Evolutionary conservation across 2,888 invertebrate genomes (phyloP).

Genomic region (Prenolepis imparis): DNA sequence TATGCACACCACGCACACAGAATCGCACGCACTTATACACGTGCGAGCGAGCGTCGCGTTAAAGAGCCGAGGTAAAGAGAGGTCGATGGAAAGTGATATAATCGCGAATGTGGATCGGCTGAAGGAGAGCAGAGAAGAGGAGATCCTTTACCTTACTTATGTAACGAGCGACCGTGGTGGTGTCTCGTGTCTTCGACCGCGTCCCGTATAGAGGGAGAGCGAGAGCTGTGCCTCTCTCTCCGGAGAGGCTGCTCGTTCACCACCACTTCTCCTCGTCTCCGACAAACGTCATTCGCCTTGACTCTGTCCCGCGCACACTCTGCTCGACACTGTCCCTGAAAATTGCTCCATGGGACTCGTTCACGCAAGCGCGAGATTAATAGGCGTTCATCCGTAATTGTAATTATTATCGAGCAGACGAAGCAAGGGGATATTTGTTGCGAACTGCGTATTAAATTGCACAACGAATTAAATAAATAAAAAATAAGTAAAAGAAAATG

Average conservation of each 20-base stretch:
- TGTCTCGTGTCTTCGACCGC: constrained; percentile 83
- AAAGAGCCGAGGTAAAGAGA: constrained; percentile 71
- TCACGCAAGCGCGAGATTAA: constrained; percentile 49
- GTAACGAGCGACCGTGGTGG: constrained; percentile 80
- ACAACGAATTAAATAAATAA: neutral
- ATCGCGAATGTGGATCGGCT: constrained; percentile 83
- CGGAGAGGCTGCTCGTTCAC: constrained; percentile 39
- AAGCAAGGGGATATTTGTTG: neutral
- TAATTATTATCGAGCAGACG: constrained; percentile 27
- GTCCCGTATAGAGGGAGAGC: constrained; percentile 66
- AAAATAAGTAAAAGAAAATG: neutral
- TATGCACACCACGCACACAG: neutral
- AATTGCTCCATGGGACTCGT: constrained; percentile 61
- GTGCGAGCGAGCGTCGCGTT: constrained; percentile 31
- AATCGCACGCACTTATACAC: constrained; percentile 14
- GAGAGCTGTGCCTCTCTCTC: constrained; percentile 42
- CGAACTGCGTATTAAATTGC: neutral
- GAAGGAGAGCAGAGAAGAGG: constrained; percentile 80
- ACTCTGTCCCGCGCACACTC: constrained; percentile 51
- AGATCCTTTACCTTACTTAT: constrained; percentile 83
- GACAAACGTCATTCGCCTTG: constrained; percentile 51
- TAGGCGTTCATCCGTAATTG: constrained; percentile 37
- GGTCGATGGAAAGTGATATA: constrained; percentile 84
- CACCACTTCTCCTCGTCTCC: constrained; percentile 8
- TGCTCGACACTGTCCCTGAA: constrained; percentile 65